Percentiles rank a stretch among this genome's conserved stretches.
These are phyloP conservation scores for Malurus splendens DNA, from an alignment of 2,797 vertebrate species.

Conservation along the genomic window DNA sequence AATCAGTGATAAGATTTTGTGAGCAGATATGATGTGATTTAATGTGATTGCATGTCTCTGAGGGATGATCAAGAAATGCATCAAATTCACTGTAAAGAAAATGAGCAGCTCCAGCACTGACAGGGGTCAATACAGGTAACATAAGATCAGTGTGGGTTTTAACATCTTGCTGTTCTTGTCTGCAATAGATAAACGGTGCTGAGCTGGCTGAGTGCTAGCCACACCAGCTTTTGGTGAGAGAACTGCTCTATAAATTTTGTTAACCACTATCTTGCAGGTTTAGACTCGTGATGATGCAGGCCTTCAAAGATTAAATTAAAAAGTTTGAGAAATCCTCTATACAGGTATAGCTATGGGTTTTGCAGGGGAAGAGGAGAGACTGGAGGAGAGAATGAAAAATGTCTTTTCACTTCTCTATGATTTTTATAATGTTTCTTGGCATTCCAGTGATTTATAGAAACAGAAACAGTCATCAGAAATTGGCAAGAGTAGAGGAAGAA, in stretches of 20 bases:
- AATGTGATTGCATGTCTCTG: background rate
- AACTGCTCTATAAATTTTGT: background rate
- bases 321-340: background rate
- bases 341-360: background rate
- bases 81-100: background rate
- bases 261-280: background rate
- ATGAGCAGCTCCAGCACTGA: background rate
- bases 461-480: background rate
- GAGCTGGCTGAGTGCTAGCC: background rate
- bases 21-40: background rate
- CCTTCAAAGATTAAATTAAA: background rate
- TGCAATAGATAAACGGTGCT: background rate
- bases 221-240: background rate
- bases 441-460: conserved; percentile 31
- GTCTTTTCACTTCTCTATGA: background rate
- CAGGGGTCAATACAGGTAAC: background rate
- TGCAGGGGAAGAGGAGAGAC: background rate
- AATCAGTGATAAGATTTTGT: background rate
- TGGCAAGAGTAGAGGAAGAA: background rate
- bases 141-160: background rate
- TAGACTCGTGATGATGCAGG: background rate
- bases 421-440: conserved; percentile 8
- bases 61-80: background rate
- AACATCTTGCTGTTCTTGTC: background rate
- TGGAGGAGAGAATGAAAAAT: background rate